phyloP scores from a whole-genome alignment of 1,140 invertebrate species.

The Lepeophtheirus salmonis region DNA sequence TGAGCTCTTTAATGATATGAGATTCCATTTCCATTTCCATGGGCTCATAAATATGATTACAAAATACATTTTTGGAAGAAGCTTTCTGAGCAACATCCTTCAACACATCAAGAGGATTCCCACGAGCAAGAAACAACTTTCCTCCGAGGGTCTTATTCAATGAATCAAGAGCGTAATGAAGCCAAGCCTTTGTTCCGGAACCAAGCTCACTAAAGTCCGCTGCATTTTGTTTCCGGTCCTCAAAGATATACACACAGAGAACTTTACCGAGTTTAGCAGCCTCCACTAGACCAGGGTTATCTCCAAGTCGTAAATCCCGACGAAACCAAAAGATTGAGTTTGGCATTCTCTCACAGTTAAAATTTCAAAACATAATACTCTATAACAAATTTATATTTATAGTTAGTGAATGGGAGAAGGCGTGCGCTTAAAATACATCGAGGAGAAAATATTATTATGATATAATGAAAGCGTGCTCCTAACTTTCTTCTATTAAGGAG shows the following conservation, averaged over 20 bases:
- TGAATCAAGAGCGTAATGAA: background rate
- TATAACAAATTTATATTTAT: too few relatives aligned
- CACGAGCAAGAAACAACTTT: background rate
- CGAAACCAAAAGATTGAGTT: background rate
- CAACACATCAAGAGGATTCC: background rate
- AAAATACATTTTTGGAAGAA: background rate
- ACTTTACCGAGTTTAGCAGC: background rate
- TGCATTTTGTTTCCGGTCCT: background rate
- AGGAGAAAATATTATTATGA: too few relatives aligned
- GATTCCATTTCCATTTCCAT: background rate
- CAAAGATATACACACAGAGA: background rate
- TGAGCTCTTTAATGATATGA: background rate
- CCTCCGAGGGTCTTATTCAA: background rate
- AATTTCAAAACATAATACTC: too few relatives aligned
- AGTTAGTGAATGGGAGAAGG: too few relatives aligned
- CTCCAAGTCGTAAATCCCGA: background rate
- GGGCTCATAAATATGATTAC: background rate
- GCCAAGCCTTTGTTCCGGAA: background rate
- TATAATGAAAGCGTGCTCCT: too few relatives aligned
- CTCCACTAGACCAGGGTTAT: background rate
- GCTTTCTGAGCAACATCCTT: background rate
- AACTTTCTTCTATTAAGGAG: too few relatives aligned
- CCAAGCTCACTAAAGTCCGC: background rate
- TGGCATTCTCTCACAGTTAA: too few relatives aligned
- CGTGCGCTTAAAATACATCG: too few relatives aligned